phyloP scores from a whole-genome alignment of 2,797 vertebrate genomes.

The Anas bahamensis region DNA sequence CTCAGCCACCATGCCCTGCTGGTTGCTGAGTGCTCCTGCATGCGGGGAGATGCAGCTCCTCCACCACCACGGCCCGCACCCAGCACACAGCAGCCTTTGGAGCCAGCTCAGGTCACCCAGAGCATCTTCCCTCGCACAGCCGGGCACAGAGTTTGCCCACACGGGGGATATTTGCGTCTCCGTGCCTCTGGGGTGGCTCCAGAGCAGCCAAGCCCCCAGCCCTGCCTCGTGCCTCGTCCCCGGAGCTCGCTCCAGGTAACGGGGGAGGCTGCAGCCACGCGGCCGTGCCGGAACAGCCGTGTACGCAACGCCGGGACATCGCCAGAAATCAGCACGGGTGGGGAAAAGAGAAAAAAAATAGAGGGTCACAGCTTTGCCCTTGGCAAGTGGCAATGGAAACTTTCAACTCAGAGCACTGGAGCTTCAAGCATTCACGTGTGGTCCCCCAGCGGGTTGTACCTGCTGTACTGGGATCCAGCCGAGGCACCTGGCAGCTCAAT shows the following conservation, averaged over 20 bases:
- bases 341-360: neutral
- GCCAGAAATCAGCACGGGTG: neutral
- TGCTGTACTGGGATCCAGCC: neutral
- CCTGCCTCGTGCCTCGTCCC: neutral
- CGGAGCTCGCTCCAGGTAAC: neutral
- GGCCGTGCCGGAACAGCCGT: neutral
- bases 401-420: neutral
- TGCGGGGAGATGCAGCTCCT: neutral
- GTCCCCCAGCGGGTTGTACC: neutral
- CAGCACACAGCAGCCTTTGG: neutral
- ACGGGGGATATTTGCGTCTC: neutral
- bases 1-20: rapidly evolving
- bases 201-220: neutral
- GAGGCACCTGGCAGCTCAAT: neutral
- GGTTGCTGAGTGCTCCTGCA: neutral
- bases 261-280: neutral
- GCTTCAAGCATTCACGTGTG: no score
- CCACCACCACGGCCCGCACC: neutral
- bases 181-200: neutral
- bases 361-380: neutral
- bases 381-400: neutral
- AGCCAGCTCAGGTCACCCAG: neutral
- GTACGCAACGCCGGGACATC: neutral
- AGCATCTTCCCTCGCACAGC: neutral
- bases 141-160: neutral